Base-by-base conservation (phyloP, 2,797 vertebrate genomes). In the Ispidina picta region DNA sequence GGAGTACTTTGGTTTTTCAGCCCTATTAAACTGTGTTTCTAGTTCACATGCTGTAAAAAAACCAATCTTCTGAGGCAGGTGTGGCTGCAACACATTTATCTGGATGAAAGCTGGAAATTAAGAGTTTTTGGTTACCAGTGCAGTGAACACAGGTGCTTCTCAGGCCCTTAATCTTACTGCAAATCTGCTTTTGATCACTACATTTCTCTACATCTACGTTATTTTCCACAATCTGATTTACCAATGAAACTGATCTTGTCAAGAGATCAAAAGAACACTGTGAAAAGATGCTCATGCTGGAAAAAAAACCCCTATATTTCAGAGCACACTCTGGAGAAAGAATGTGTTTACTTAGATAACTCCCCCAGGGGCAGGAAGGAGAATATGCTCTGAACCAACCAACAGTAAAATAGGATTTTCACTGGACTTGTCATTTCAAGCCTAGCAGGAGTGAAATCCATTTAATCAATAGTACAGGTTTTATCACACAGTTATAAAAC, bases 1-100 rank as follows among this genome's bases (percentile, higher is more conserved):
- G 64, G 59, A 89, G n/a, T 56, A 71, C 37, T 80, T 62, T 8
- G 6, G 35, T 88, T 94, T 94, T 69, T 55, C 64, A 96, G 51
- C 35, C 41, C 11, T n/a, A 80, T 4, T 49, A 68, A 82, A 65
- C n/a, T 64, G 35, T 49, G 31, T 74, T 70, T 68, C 63, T 58
- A 44, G 18, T 62, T 37, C 41, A 76, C 18, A 58, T 17, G 52
- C 22, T 52, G 33, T 8, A 25, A 16, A 35, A 48, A 37, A 92
- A 75, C 49, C 64, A 77, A 83, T 64, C 15, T 82, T 89, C 43
- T 37, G 41, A 90, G 54, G 44, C 54, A 79, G 81, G 21, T 70
- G 56, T 3, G 0, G 22, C 56, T 77, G 15, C 83, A 78, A 52
- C 7, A 15, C 21, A 28, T 51, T 77, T 52, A 60, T 10, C 52